Evolutionary conservation across 1,140 invertebrate genomes (phyloP), one percentile per base, ranked within the genome.

Genomic region (Drosophila ficusphila): DNA sequence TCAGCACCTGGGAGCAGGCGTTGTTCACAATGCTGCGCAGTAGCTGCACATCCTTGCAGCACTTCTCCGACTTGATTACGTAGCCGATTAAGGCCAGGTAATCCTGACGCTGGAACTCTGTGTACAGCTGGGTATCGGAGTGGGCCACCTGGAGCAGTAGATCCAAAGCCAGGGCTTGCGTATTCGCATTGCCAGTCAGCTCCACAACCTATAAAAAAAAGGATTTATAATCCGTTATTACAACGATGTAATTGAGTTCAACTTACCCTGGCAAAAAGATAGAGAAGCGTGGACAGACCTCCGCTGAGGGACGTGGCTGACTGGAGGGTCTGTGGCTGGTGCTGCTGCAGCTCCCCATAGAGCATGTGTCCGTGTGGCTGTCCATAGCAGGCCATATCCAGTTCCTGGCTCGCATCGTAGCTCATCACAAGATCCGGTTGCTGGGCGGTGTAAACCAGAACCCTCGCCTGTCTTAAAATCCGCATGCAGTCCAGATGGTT

Each of bases 11-110:
- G 1, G 89, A 86, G 33, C 90, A 91, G 4, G 90, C 82, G 44
- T 85, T 91, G 51, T 91, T 91, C 38, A 91, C 51, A 47, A 91
- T 91, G 47, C 89, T 91, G 1, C 75, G 53, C 5, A 91, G 54
- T 18, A 91, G 34, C 29, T 90, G 67, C 1, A 90, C 79, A 60
- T 90, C 89, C 60, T 91, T 91, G 34, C 72, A 72, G 33, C 90
- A 91, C 16, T 72, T 71, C 21, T 90, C 81, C 2, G 90, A 90
- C 19, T 90, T 91, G 6, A 91, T 79, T 0, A 91, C 90, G 25
- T 90, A 91, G 5, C 90, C 90, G n/a, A 91, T 90, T 0, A 91
- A 54, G 0, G 74, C 79, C 4, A 90, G 42, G 12, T 89, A 91
- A 51, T 91, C 81, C 58, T 90, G 86, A 3, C 88, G 76, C 21